Evolutionary conservation across 1,140 invertebrate species (phyloP).

Genomic region (Geopemphigus sp.): DNA sequence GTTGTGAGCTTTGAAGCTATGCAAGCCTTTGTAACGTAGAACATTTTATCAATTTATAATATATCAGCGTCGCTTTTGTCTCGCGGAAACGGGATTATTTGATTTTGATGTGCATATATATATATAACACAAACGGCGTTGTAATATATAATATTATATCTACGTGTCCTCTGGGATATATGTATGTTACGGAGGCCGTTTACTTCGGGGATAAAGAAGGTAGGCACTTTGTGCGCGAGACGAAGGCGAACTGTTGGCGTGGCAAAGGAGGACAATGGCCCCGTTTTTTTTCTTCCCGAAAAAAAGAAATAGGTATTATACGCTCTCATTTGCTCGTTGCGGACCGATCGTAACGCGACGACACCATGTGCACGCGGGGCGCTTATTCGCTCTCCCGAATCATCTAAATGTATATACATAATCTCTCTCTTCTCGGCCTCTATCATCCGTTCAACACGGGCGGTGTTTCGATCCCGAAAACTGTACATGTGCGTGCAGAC

Average conservation of each 20-base stretch:
- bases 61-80: too few species aligned
- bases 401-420: not conserved
- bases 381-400: conserved; percentile 13
- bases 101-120: too few species aligned
- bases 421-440: not conserved
- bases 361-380: conserved; percentile 16
- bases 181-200: not conserved
- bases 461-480: conserved; percentile 23
- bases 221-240: not conserved
- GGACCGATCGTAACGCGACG: not conserved
- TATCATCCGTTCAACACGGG: not conserved
- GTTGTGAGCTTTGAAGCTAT: too few species aligned
- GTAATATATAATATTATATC: too few species aligned
- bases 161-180: too few species aligned
- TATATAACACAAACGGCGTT: too few species aligned
- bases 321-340: not conserved
- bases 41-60: too few species aligned
- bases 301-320: not conserved
- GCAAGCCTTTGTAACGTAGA: too few species aligned
- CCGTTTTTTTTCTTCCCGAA: not conserved
- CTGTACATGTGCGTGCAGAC: conserved; percentile 42
- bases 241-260: too few species aligned
- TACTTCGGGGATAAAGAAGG: not conserved
- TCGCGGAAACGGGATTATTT: too few species aligned
- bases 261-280: conserved; percentile 33